Base-by-base conservation (phyloP, 2,888 invertebrate species). In the Gonocerus acuteangulatus region DNA sequence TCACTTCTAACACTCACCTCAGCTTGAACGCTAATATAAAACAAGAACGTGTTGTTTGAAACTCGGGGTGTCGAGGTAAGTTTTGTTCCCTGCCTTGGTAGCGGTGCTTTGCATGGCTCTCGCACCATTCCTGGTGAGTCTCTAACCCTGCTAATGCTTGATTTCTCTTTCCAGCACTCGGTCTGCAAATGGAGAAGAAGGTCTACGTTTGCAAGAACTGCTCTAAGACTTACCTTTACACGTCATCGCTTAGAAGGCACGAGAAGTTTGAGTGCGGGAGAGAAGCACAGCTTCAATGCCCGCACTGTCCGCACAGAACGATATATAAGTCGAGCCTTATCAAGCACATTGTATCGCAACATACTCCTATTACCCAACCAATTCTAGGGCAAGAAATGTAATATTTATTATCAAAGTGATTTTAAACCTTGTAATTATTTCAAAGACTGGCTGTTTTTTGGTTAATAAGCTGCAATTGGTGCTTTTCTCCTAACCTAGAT, bases 211-310 rank as follows among this genome's bases (percentile, higher is more conserved):
- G 54, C 39, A 39, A 36, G 11, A 58, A 45, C 9, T 65, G 62
- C 39, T 54, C 60, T 13, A 65, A 62, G 62, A 44, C 52, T 36
- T 65, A 65, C 39, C 57, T 51, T 22, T 48, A 60, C 27, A 36
- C 51, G 27, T 57, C 60, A 36, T 60, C 62, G 18, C 54, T 65
- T 36, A 18, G 51, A 15, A 54, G 65, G 19, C 65, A 65, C 27
- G 32, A 61, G 48, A 60, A 52, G 42, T 45, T 54, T n/a, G 65
- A 62, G 36, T 62, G 65, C 45, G 60, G 62, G 9, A 48, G 54
- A 34, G 60, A 60, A 15, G 60, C 62, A 1, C 56, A 48, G 16
- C 56, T 65, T 27, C 48, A 34, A 7, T 65, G 65, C 18, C 58
- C 60, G 19, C 60, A 60, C 23, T 60, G 60, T 23, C 42, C 49